Conservation (phyloP, 2,888 invertebrate species). For the Chrysodeixis includens region DNA sequence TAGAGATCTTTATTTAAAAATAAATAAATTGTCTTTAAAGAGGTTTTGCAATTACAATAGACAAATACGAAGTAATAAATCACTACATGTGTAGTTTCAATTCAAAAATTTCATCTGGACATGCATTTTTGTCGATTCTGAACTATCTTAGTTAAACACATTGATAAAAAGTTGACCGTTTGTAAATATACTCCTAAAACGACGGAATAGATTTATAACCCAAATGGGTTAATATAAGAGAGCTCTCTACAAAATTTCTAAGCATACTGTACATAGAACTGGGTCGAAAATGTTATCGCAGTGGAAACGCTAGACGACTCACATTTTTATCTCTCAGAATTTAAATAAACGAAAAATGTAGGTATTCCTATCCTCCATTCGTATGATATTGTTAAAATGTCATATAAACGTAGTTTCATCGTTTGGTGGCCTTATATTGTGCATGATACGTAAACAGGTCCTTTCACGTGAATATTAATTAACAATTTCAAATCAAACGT, state of each 20-base stretch:
- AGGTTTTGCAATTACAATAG: too few species aligned
- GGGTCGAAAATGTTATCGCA: not conserved
- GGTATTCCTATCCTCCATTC: not conserved
- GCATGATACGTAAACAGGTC: not conserved
- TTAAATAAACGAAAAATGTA: conserved; percentile 2
- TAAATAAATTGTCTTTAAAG: too few species aligned
- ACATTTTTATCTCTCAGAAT: not conserved
- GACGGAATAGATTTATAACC: too few species aligned
- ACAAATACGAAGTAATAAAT: too few species aligned
- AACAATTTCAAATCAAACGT: not conserved
- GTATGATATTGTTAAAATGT: not conserved
- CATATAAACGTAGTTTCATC: not conserved
- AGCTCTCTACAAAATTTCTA: not conserved
- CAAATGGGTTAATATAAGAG: not conserved
- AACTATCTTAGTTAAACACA: too few species aligned
- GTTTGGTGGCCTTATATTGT: not conserved
- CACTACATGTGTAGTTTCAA: too few species aligned
- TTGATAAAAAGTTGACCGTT: too few species aligned
- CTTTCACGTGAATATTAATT: not conserved
- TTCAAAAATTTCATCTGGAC: too few species aligned
- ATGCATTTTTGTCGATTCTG: too few species aligned
- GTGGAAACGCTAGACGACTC: not conserved
- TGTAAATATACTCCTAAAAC: too few species aligned
- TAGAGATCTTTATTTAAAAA: not conserved
- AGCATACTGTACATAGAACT: not conserved